Evolutionary conservation across 1,140 invertebrate species (phyloP).

Genomic region (Trinorchestia longiramus): DNA sequence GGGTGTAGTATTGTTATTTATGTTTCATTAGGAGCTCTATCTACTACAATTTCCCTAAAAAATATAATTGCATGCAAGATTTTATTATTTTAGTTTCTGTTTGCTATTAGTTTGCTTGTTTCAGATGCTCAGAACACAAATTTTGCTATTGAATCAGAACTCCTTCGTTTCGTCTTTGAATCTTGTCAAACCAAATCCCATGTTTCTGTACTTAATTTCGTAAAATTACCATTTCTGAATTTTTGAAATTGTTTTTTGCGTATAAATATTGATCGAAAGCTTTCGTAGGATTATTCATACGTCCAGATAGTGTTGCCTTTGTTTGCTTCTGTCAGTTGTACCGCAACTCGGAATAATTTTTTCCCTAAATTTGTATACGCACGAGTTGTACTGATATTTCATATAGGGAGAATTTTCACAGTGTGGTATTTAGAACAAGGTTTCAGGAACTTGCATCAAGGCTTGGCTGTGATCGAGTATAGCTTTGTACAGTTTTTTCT

Average conservation of each 20-base stretch:
- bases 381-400: background rate
- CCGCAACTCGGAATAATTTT: background rate
- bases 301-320: background rate
- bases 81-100: background rate
- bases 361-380: background rate
- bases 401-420: slow-evolving; percentile 12
- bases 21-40: too few species aligned
- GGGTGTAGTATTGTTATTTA: too few species aligned
- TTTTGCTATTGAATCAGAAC: background rate
- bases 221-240: background rate
- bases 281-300: background rate
- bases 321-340: background rate
- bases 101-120: background rate
- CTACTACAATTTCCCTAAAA: background rate
- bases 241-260: background rate
- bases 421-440: background rate
- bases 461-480: slow-evolving; percentile 46
- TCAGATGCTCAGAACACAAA: background rate
- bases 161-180: background rate
- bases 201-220: background rate
- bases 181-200: background rate
- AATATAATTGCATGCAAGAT: background rate
- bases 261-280: background rate
- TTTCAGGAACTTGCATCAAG: slow-evolving; percentile 6
- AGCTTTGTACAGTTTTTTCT: slow-evolving; percentile 22